These are phyloP conservation scores for Pogona vitticeps DNA, from an alignment of 2,113 vertebrate genomes.

Conservation along the genomic window DNA sequence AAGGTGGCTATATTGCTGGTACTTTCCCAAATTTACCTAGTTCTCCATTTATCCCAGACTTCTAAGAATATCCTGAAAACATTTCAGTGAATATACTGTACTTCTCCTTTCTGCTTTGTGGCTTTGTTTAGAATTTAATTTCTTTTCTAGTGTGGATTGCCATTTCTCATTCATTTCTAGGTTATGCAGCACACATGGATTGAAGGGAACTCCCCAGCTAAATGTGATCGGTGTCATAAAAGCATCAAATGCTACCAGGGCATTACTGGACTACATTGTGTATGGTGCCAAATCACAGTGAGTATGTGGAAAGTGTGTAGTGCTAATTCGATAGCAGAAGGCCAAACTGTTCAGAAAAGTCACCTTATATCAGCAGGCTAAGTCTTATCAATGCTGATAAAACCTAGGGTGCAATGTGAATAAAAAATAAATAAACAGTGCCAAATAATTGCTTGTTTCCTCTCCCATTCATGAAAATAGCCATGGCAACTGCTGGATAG, in stretches of 20 bases:
- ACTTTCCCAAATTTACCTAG: not conserved
- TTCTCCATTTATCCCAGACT: not conserved
- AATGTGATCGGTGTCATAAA: conserved; percentile 92
- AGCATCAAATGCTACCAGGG: conserved; percentile 97
- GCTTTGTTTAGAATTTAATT: not conserved
- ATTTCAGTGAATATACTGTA: not conserved
- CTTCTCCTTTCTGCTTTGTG: not conserved
- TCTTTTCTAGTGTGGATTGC: accelerated
- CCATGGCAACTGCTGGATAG: not conserved
- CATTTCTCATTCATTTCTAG: conserved; percentile 68
- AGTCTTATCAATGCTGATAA: not conserved
- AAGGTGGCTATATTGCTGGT: not conserved
- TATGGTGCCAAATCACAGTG: conserved; percentile 94
- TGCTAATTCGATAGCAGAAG: accelerated
- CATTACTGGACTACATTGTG: conserved; percentile 91
- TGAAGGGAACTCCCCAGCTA: conserved; percentile 90
- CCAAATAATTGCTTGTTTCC: not conserved
- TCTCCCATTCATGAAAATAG: not conserved
- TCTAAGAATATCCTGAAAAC: not conserved
- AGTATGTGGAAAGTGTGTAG: conserved; percentile 60
- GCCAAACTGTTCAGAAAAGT: not conserved
- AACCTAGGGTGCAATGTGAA: not conserved
- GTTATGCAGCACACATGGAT: conserved; percentile 96
- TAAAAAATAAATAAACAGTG: not conserved
- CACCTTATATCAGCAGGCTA: not conserved